Percentiles rank a stretch among this genome's conserved stretches.
phyloP scores from a whole-genome alignment of 2,113 vertebrate species.

The Alethe diademata region DNA sequence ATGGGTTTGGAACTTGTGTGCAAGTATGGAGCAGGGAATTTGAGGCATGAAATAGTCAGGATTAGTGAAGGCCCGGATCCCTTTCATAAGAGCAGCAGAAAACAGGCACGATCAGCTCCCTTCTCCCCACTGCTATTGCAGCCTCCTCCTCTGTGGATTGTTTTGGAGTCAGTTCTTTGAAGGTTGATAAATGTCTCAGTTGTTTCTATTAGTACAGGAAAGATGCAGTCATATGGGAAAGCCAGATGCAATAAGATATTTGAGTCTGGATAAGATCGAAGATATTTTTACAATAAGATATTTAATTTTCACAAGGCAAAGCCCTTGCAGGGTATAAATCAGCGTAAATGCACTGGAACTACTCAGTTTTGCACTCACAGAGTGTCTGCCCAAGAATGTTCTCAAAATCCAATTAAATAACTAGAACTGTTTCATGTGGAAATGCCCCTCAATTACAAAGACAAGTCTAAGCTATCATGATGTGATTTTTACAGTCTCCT shows the following conservation, averaged over 20 bases:
- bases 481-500: conserved; percentile 67
- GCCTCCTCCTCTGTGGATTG: neutral
- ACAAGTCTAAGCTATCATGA: conserved; percentile 50
- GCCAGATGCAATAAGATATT: neutral
- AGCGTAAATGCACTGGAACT: neutral
- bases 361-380: neutral
- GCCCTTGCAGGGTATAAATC: conserved; percentile 15
- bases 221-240: conserved; percentile 21
- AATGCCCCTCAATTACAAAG: conserved; percentile 64
- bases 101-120: neutral
- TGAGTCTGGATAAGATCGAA: conserved; percentile 32
- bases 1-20: conserved; percentile 51
- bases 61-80: conserved; percentile 16
- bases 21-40: conserved; percentile 50
- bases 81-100: neutral
- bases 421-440: conserved; percentile 62
- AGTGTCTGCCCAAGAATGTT: conserved; percentile 50
- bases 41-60: conserved; percentile 52
- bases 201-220: conserved; percentile 6
- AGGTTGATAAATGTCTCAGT: neutral
- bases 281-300: conserved; percentile 34
- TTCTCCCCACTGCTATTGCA: neutral
- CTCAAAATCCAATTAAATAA: conserved; percentile 59
- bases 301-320: conserved; percentile 4
- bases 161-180: neutral